These are phyloP conservation scores for Pteromalus puparum DNA, from an alignment of 1,140 invertebrate species.

Conservation along the genomic window DNA sequence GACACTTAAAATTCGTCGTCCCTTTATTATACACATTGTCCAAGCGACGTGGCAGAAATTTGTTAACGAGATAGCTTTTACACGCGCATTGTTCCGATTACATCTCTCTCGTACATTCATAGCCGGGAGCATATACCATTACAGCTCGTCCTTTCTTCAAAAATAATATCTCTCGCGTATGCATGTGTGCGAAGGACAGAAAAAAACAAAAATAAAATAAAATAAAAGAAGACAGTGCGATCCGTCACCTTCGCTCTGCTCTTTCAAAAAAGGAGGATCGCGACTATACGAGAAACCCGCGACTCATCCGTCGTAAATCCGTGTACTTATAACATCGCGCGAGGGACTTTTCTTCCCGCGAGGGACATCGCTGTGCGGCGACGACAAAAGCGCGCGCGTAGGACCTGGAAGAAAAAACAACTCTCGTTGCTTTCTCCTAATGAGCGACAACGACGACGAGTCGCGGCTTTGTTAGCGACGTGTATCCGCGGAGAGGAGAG, in stretches of 20 bases:
- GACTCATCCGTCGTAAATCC: not conserved
- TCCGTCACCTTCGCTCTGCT: not conserved
- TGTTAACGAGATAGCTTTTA: not conserved
- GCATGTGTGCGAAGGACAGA: not conserved
- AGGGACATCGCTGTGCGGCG: not conserved
- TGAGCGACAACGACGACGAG: not conserved
- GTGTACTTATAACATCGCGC: not conserved
- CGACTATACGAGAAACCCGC: not conserved
- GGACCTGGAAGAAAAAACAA: not conserved
- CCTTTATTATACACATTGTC: not conserved
- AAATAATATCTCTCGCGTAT: not conserved
- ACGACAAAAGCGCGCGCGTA: not conserved
- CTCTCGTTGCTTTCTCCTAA: constrained; percentile 36
- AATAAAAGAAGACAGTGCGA: not conserved
- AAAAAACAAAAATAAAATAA: not conserved
- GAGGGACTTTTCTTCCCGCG: constrained; percentile 8
- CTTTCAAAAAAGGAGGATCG: not conserved
- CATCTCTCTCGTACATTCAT: not conserved
- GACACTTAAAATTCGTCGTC: not conserved
- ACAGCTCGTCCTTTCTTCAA: not conserved
- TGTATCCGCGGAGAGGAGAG: not conserved
- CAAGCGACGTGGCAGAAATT: not conserved
- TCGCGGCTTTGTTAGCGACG: not conserved
- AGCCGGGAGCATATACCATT: too few relatives aligned
- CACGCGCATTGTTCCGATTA: not conserved